These are phyloP conservation scores for Lepidotrigona ventralis DNA, from an alignment of 1,140 invertebrate genomes.

Conservation along the genomic window DNA sequence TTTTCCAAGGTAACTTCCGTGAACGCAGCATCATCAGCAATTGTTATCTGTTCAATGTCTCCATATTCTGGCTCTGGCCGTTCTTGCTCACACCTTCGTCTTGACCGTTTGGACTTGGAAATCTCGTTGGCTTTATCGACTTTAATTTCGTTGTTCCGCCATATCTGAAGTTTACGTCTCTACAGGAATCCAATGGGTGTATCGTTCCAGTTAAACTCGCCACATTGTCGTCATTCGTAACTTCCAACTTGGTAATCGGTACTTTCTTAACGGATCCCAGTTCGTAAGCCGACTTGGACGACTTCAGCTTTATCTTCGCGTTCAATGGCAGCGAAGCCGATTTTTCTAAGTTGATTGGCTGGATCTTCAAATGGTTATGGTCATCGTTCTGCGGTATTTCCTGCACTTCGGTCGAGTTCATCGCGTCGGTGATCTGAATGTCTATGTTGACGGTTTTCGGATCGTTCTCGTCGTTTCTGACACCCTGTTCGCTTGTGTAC, in stretches of 20 bases:
- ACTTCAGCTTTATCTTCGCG: conserved; percentile 77
- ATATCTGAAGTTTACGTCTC: conserved; percentile 84
- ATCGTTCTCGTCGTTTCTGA: conserved; percentile 74
- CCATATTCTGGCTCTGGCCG: conserved; percentile 65
- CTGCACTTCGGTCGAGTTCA: conserved; percentile 57
- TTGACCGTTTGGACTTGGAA: conserved; percentile 57
- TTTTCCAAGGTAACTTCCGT: conserved; percentile 63
- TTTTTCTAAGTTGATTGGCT: conserved; percentile 68
- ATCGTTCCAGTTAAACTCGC: conserved; percentile 72
- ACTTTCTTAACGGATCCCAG: conserved; percentile 80
- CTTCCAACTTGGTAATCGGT: conserved; percentile 76
- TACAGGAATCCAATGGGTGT: conserved; percentile 82
- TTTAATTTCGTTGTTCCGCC: conserved; percentile 85
- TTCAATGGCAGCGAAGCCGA: conserved; percentile 73
- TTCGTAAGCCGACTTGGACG: conserved; percentile 79
- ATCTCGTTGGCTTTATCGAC: conserved; percentile 77
- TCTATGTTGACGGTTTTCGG: conserved; percentile 77
- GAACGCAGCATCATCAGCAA: conserved; percentile 66
- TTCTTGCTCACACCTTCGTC: conserved; percentile 68
- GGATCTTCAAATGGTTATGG: conserved; percentile 68
- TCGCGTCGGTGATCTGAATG: conserved; percentile 76
- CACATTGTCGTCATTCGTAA: conserved; percentile 71
- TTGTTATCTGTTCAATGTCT: conserved; percentile 75
- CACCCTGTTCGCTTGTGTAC: conserved; percentile 48
- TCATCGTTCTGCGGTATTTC: conserved; percentile 56